A percentile compares a stretch with the other conserved stretches of the same genome.
phyloP scores from a whole-genome alignment of 1,140 invertebrate genomes.

The Amyelois transitella region DNA sequence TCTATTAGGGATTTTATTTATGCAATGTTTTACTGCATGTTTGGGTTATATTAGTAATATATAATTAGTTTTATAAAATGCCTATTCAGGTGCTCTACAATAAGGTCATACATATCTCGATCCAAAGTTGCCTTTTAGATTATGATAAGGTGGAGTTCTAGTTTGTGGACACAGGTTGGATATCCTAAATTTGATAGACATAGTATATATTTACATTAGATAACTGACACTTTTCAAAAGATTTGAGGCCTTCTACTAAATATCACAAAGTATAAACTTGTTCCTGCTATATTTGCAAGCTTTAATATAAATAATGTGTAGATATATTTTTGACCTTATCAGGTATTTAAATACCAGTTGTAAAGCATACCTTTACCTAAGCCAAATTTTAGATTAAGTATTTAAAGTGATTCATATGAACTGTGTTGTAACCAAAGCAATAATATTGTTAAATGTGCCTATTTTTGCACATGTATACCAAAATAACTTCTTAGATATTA shows the following conservation, averaged over 20 bases:
- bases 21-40: constrained; percentile 56
- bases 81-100: constrained; percentile 65
- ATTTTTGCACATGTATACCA: constrained; percentile 61
- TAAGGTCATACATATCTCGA: constrained; percentile 67
- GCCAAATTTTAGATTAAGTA: constrained; percentile 70
- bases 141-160: constrained; percentile 66
- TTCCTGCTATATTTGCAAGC: constrained; percentile 59
- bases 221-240: constrained; percentile 26
- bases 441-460: constrained; percentile 68
- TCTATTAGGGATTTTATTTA: constrained; percentile 57
- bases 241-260: constrained; percentile 48
- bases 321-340: constrained; percentile 51
- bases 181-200: constrained; percentile 54
- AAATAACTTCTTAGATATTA: constrained; percentile 59
- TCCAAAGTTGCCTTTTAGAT: constrained; percentile 74
- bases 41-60: constrained; percentile 51
- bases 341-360: constrained; percentile 43
- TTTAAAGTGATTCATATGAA: constrained; percentile 54
- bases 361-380: constrained; percentile 38
- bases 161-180: constrained; percentile 59
- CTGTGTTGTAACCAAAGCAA: constrained; percentile 72
- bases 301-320: constrained; percentile 47
- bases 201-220: constrained; percentile 56
- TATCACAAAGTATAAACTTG: constrained; percentile 27
- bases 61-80: constrained; percentile 49